Base-by-base conservation (phyloP, 2,113 vertebrate species). In the Muscicapa adusta region DNA sequence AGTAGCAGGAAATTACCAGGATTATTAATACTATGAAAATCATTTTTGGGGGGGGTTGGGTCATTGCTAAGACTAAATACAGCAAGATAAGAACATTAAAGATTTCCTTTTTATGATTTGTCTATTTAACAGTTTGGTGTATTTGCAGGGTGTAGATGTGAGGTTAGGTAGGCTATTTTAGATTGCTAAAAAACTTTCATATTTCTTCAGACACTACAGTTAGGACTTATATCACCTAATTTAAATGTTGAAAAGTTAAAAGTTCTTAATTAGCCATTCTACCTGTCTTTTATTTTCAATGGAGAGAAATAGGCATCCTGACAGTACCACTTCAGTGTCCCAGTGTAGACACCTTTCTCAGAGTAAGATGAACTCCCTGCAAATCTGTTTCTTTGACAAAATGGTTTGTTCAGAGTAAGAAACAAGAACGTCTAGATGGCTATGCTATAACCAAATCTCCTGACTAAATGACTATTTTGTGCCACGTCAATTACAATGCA, bases 1-100 rank as follows among this genome's bases (percentile, higher is more conserved):
- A 65, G 26, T 6, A 43, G 10, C 17, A 87, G 45, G 66, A 81
- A 77, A 89, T 70, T 61, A 73, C 4, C 10, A 51, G 18, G 3
- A 53, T 70, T 66, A 87, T 45, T 81, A 73, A 77, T 40, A 53
- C 7, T 5, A 33, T 53, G 26, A 48, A 67, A 78, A 58, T 50
- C 0, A 40, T 42, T 1, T n/a, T n/a, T 81, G 18, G 8, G 18
- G 43, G 18, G 18, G 16, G 70, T 70, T n/a, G 13, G 6, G 58
- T 40, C 43, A 50, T 51, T 91, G 12, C 20, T 84, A 80, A 68
- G 34, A 28, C 14, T 82, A 60, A 57, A 6, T 83, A 75, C 33
- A 79, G 15, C 1, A 33, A 78, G 43, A 34, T 42, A 25, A 67
- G 42, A 66, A n/a, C 17, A 54, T 43, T 42, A 48, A 88, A 78